Conservation (phyloP, 2,797 vertebrate species). For the Etheostoma nigrum region DNA sequence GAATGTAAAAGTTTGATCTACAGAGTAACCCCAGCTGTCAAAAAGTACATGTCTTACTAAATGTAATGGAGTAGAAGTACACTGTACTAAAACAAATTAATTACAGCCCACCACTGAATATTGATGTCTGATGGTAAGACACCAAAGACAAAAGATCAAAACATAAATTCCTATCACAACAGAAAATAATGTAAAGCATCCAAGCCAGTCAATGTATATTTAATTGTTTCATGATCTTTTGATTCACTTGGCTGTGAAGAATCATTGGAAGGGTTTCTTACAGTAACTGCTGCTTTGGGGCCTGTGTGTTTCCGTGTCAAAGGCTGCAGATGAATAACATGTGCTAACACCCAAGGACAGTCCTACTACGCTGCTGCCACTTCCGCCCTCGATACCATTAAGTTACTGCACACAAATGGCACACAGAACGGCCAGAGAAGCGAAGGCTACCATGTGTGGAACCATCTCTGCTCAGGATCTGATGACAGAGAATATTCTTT, state of each 20-base stretch:
- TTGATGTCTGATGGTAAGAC: not conserved
- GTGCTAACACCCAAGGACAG: slow-evolving; percentile 17
- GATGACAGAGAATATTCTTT: slow-evolving; percentile 37
- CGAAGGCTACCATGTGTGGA: slow-evolving; percentile 25
- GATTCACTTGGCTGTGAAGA: slow-evolving; percentile 14
- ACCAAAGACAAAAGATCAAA: slow-evolving; percentile 11
- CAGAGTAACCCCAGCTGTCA: not conserved
- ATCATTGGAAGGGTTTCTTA: slow-evolving; percentile 22
- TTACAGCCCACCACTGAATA: not conserved
- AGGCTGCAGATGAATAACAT: slow-evolving; percentile 39
- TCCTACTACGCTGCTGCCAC: slow-evolving; percentile 6
- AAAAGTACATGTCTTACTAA: not conserved
- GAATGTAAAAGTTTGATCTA: too few species aligned
- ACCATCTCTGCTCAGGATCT: slow-evolving; percentile 43
- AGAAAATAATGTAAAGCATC: not conserved
- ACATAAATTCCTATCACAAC: not conserved
- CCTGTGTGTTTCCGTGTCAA: slow-evolving; percentile 36
- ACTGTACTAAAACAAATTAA: not conserved
- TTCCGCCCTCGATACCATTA: slow-evolving; percentile 31
- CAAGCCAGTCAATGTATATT: slow-evolving; percentile 4
- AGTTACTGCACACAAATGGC: slow-evolving; percentile 46
- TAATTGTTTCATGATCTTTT: slow-evolving; percentile 11
- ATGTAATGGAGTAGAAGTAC: not conserved
- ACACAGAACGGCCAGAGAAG: slow-evolving; percentile 19
- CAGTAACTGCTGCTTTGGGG: slow-evolving; percentile 9